Conservation (phyloP, 2,113 vertebrate genomes). For the Tauraco erythrolophus region DNA sequence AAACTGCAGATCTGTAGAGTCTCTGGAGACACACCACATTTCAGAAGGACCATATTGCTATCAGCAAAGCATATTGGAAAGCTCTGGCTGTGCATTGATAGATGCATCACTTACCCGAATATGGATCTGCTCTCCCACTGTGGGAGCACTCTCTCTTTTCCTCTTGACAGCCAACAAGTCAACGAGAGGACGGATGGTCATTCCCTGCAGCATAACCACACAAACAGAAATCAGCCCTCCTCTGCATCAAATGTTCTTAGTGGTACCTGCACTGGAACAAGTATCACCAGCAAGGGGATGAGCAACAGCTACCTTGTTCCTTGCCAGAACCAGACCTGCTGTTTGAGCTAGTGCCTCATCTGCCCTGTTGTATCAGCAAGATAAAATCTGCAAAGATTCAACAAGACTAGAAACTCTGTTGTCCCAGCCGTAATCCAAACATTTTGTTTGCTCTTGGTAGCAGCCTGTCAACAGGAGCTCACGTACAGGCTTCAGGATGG, state of each 20-base stretch:
- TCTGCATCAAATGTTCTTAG: rapidly evolving
- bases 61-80: neutral
- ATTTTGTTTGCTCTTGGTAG: too few relatives aligned
- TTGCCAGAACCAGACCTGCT: too few relatives aligned
- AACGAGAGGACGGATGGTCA: slow-evolving; percentile 84
- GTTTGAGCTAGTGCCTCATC: too few relatives aligned
- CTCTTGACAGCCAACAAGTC: slow-evolving; percentile 85
- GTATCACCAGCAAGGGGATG: too few relatives aligned
- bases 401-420: too few relatives aligned
- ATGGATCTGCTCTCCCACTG: slow-evolving; percentile 84
- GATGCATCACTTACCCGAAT: slow-evolving; percentile 74
- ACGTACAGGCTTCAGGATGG: rapidly evolving
- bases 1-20: neutral
- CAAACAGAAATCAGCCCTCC: neutral
- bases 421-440: too few relatives aligned
- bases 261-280: too few relatives aligned
- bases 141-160: slow-evolving; percentile 80
- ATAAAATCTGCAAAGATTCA: too few relatives aligned
- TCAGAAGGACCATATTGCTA: neutral
- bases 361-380: too few relatives aligned
- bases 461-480: neutral
- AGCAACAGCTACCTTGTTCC: too few relatives aligned
- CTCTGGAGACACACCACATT: neutral
- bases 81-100: rapidly evolving
- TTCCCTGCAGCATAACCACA: slow-evolving; percentile 73